Evolutionary conservation across 37 sponge, comb jelly and placozoan genomes (phyloP).

Genomic region (Bolinopsis microptera): DNA sequence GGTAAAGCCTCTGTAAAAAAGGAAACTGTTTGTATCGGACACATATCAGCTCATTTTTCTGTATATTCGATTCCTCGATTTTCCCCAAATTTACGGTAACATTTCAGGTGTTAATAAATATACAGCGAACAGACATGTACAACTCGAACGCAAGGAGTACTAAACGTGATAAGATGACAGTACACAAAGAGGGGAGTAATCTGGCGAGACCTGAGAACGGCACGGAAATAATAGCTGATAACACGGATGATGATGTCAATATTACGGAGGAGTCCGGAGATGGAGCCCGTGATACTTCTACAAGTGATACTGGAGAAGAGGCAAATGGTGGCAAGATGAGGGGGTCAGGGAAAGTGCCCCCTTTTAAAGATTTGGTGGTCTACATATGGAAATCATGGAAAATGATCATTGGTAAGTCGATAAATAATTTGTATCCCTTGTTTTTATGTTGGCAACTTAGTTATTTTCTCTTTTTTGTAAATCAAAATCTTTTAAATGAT

Average conservation of each 20-base stretch:
- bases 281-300: neutral
- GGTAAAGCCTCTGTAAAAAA: no score
- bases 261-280: neutral
- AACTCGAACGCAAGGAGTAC: neutral
- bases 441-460: no score
- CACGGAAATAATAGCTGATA: neutral
- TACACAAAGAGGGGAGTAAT: neutral
- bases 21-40: no score
- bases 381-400: slow-evolving; percentile 12
- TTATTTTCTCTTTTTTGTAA: no score
- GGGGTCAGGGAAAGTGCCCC: no score
- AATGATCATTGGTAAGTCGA: slow-evolving; percentile 1
- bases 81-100: no score
- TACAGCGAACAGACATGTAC: neutral
- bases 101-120: slow-evolving; percentile 49
- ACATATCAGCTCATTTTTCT: no score
- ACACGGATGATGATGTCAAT: neutral
- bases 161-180: neutral
- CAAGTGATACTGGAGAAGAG: neutral
- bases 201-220: neutral
- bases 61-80: no score
- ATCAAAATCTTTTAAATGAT: no score
- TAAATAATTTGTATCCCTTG: no score
- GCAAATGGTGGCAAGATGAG: neutral
- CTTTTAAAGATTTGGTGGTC: neutral